Base-by-base conservation (phyloP, 2,888 invertebrate species). In the Campoplex nolae region DNA sequence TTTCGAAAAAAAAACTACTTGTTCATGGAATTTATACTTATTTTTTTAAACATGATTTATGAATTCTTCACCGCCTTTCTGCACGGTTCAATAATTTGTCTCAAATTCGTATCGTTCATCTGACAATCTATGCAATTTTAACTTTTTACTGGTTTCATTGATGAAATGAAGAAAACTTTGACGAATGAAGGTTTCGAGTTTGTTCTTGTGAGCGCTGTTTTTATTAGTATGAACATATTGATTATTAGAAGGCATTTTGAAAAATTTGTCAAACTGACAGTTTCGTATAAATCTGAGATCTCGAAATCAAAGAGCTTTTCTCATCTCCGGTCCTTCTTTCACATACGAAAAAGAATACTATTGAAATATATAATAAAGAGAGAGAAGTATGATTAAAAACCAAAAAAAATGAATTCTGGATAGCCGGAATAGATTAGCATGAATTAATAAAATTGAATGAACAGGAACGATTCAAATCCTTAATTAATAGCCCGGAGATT, bases 381-480 rank as follows among this genome's bases (percentile, higher is more conserved):
- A 74, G 51, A 58, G 51, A 58, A 75, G 35, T 16, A 56, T 58
- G 11, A 23, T 23, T 23, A 23, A 23, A 11, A n/a, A 23, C 45
- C 48, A 58, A 16, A n/a, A n/a, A 23, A n/a, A 3, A 68, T 56
- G 8, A 75, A 65, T 56, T 35, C 28, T 45, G 51, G 28, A 28
- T 28, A 11, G 71, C 45, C 48, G 0, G 62, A 77, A 85, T 78
- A 74, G 73, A 85, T 81, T 76, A 81, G 78, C 67, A 51, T 74
- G 56, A 70, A 86, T 83, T 83, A 67, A 80, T 23, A 84, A 83
- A 79, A 86, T 80, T 78, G 80, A 80, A 80, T 83, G 56, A 58
- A 38, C 51, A 71, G 67, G 16, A 56, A 48, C 51, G 51, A 38
- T 54, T 58, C 48, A 58, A 77, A 81, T 65, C 38, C 76, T 73